phyloP scores from a whole-genome alignment of 2,113 vertebrate species.

The Aspiorhynchus laticeps region DNA sequence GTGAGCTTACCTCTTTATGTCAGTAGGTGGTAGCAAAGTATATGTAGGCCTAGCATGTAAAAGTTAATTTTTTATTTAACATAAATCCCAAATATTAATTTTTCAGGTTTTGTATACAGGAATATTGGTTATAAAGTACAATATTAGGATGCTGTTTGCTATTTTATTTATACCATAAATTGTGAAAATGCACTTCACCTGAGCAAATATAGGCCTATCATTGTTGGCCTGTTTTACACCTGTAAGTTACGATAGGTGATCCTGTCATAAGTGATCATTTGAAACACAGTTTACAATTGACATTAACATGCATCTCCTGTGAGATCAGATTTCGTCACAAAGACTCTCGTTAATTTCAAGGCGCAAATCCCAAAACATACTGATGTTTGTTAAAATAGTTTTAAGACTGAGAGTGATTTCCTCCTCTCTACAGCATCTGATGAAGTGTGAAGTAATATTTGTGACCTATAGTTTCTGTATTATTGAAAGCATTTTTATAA shows the following conservation, averaged over 20 bases:
- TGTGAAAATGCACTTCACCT: background rate
- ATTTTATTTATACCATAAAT: background rate
- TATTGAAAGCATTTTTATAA: background rate
- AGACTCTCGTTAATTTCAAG: background rate
- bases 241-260: background rate
- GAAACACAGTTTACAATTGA: background rate
- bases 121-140: background rate
- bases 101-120: background rate
- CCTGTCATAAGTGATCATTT: background rate
- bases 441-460: background rate
- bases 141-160: background rate
- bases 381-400: background rate
- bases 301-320: background rate
- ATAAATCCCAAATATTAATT: background rate
- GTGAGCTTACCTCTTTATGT: constrained; percentile 8
- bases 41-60: background rate
- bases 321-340: background rate
- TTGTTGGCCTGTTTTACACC: background rate
- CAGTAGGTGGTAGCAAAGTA: constrained; percentile 42
- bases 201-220: background rate
- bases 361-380: background rate
- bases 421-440: background rate
- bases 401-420: background rate
- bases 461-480: background rate
- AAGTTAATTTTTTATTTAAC: background rate